Evolutionary conservation across 2,888 invertebrate species (phyloP).

Genomic region (Leptopilina drosophilae): DNA sequence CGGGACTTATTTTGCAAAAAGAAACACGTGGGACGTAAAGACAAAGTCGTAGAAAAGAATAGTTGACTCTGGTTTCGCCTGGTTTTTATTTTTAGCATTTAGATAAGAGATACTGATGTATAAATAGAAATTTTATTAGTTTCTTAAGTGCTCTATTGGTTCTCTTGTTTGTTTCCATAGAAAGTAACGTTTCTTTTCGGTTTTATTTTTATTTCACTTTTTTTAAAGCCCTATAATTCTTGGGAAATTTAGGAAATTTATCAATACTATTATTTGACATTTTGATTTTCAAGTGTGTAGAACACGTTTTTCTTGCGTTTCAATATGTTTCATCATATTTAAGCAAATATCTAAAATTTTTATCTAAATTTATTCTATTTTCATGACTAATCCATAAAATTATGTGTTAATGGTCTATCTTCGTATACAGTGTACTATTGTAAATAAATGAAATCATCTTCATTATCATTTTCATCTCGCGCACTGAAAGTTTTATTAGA

Average conservation of each 20-base stretch:
- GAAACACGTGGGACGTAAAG: constrained; percentile 19
- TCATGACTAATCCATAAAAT: constrained; percentile 8
- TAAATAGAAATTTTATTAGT: constrained; percentile 15
- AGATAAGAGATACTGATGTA: constrained; percentile 24
- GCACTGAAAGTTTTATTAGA: constrained; percentile 1
- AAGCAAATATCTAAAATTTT: not conserved
- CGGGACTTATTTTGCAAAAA: constrained; percentile 21
- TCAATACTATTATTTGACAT: not conserved
- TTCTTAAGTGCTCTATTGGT: not conserved
- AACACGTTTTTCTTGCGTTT: not conserved
- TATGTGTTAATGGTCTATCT: constrained; percentile 9
- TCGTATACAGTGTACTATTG: constrained; percentile 4
- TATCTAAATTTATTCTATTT: constrained; percentile 8
- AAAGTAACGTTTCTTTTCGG: not conserved
- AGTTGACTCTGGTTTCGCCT: not conserved
- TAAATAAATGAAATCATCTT: constrained; percentile 16
- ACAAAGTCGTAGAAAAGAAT: constrained; percentile 18
- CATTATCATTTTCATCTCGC: constrained; percentile 6
- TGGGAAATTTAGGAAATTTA: no score
- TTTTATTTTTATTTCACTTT: no score
- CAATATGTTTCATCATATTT: no score
- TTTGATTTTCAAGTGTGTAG: not conserved
- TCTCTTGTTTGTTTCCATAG: not conserved
- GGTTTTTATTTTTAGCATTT: constrained; percentile 21
- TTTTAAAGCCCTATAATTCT: no score